Evolutionary conservation across 2,888 invertebrate species (phyloP).

Genomic region (Crepidodera aurea): DNA sequence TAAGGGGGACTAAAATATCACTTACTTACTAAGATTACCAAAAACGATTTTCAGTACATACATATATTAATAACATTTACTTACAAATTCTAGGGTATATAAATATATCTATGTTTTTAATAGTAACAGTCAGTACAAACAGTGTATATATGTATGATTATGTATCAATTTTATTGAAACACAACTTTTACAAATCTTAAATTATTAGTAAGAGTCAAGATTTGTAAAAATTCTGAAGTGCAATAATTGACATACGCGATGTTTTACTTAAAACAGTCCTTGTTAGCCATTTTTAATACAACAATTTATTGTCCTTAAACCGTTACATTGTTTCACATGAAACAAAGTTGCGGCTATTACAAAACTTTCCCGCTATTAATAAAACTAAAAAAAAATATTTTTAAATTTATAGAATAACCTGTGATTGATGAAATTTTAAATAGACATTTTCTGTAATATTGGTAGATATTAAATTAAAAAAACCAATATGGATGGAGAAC

Average conservation of each 20-base stretch:
- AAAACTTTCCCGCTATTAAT: too few relatives aligned
- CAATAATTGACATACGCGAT: not conserved
- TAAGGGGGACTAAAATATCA: not conserved
- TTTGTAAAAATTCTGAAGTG: not conserved
- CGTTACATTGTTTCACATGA: too few relatives aligned
- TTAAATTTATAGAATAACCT: too few relatives aligned
- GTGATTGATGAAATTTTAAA: too few relatives aligned
- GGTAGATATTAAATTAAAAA: too few relatives aligned
- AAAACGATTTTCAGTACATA: conserved; percentile 6
- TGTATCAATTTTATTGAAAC: not conserved
- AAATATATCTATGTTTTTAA: conserved; percentile 30
- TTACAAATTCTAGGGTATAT: conserved; percentile 26
- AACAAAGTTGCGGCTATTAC: too few relatives aligned
- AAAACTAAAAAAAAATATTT: too few relatives aligned
- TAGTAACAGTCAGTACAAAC: conserved; percentile 31
- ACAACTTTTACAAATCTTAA: not conserved
- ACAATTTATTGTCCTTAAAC: not conserved
- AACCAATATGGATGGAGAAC: too few relatives aligned
- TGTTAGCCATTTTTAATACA: not conserved
- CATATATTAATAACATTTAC: conserved; percentile 20
- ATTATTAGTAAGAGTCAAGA: not conserved
- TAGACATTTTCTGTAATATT: too few relatives aligned
- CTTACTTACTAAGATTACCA: not conserved
- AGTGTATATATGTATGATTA: conserved; percentile 9
- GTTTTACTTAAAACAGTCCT: not conserved